Conservation (phyloP, 2,888 invertebrate genomes). For the Lymantria dispar region DNA sequence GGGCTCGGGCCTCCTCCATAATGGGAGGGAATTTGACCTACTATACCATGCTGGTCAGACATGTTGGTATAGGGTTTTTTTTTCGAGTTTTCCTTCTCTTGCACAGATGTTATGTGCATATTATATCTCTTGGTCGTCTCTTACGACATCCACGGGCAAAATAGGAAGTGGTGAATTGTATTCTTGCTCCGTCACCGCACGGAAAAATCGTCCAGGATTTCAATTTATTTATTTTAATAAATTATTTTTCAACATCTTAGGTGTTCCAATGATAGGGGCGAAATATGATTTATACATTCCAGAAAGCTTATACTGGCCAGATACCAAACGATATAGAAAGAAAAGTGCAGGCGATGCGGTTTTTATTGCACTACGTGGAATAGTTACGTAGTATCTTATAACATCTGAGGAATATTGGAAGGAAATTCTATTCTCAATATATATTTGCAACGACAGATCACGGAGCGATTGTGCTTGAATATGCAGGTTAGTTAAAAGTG, state of each 20-base stretch:
- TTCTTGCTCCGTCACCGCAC: too few species aligned
- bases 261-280: slow-evolving; percentile 40
- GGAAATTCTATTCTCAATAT: slow-evolving; percentile 42
- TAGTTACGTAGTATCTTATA: slow-evolving; percentile 49
- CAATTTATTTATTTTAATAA: background rate
- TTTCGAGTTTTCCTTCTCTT: too few species aligned
- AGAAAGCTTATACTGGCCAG: slow-evolving; percentile 33
- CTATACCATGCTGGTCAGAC: too few species aligned
- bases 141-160: too few species aligned
- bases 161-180: too few species aligned
- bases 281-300: slow-evolving; percentile 45
- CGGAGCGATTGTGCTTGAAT: slow-evolving; percentile 34
- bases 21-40: too few species aligned
- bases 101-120: too few species aligned
- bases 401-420: slow-evolving; percentile 54
- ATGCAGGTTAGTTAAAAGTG: slow-evolving; percentile 43
- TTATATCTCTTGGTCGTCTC: too few species aligned
- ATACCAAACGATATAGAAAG: slow-evolving; percentile 39
- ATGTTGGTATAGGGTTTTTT: too few species aligned
- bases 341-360: slow-evolving; percentile 58
- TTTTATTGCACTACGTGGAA: slow-evolving; percentile 52
- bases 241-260: background rate
- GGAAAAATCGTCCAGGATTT: slow-evolving; percentile 2
- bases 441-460: slow-evolving; percentile 37
- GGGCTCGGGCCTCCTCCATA: too few species aligned